A percentile compares a stretch with the other conserved stretches of the same genome.
Evolutionary conservation across 2,113 vertebrate species (phyloP).

Genomic region (Percopsis transmontana): DNA sequence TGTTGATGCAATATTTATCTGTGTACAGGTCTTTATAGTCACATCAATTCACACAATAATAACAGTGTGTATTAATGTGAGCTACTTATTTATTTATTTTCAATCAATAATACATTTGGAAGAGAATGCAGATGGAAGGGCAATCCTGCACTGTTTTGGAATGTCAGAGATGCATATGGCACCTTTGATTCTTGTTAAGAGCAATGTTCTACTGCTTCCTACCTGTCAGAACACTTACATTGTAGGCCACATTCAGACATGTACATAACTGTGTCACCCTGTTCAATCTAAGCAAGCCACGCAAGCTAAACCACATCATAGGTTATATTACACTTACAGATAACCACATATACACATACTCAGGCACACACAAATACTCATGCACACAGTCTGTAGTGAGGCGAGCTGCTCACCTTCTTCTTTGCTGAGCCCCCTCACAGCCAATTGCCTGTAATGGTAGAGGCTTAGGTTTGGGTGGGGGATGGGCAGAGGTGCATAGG

Average conservation of each 20-base stretch:
- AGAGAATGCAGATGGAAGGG: constrained; percentile 28
- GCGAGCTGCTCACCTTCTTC: constrained; percentile 74
- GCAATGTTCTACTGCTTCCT: constrained; percentile 13
- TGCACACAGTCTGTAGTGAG: constrained; percentile 43
- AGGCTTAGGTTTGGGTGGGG: constrained; percentile 77
- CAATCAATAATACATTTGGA: constrained; percentile 31
- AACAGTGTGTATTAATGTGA: constrained; percentile 31
- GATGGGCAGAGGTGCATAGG: constrained; percentile 80
- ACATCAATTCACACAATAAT: constrained; percentile 32
- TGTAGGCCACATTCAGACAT: constrained; percentile 24
- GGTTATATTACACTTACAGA: constrained; percentile 57
- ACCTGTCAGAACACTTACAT: constrained; percentile 23
- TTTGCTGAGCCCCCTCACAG: constrained; percentile 70
- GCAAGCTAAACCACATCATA: constrained; percentile 59
- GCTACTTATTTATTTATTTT: constrained; percentile 44
- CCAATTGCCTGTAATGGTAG: constrained; percentile 70
- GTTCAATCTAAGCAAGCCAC: constrained; percentile 40
- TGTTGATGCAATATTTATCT: constrained; percentile 69
- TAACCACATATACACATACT: constrained; percentile 28
- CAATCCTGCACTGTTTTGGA: background rate
- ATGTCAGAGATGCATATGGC: background rate
- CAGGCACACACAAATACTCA: constrained; percentile 45
- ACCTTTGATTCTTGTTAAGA: constrained; percentile 18
- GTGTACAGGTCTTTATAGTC: constrained; percentile 51
- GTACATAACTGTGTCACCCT: constrained; percentile 22